Conservation (phyloP, 2,113 vertebrate genomes). For the Pseudonaja textilis region DNA sequence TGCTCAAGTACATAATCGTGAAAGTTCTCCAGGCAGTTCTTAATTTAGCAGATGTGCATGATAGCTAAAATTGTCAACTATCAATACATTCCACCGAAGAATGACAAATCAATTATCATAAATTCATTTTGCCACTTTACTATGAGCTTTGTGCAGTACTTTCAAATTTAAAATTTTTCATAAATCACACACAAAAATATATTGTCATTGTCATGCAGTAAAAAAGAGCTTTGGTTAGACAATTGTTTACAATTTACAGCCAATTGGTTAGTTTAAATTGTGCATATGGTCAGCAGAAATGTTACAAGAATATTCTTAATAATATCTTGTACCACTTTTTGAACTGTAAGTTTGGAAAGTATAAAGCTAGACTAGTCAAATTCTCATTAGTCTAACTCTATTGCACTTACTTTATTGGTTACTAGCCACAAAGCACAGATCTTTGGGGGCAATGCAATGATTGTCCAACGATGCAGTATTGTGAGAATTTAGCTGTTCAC, state of each 20-base stretch:
- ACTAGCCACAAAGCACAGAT: background rate
- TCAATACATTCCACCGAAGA: slow-evolving; percentile 34
- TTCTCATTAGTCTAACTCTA: background rate
- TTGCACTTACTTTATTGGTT: background rate
- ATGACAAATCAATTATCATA: slow-evolving; percentile 40
- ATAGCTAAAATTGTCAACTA: slow-evolving; percentile 39
- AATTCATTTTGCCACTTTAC: slow-evolving; percentile 2
- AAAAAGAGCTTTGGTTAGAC: background rate
- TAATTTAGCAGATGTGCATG: slow-evolving; percentile 6
- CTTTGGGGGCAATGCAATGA: background rate
- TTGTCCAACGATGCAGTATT: slow-evolving; percentile 10
- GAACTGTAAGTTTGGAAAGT: background rate
- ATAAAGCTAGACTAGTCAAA: background rate
- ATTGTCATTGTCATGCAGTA: slow-evolving; percentile 20
- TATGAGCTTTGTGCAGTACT: slow-evolving; percentile 8
- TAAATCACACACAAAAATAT: slow-evolving; percentile 4
- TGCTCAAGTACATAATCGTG: background rate
- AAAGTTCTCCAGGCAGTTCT: slow-evolving; percentile 15
- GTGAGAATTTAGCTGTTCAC: background rate
- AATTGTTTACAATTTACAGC: slow-evolving; percentile 17
- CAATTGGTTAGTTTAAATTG: slow-evolving; percentile 7
- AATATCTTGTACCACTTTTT: background rate
- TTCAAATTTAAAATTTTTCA: slow-evolving; percentile 34
- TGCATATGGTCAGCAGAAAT: background rate
- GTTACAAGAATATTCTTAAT: background rate